Conservation (phyloP, 2,888 invertebrate genomes). For the Aleiodes testaceus region DNA sequence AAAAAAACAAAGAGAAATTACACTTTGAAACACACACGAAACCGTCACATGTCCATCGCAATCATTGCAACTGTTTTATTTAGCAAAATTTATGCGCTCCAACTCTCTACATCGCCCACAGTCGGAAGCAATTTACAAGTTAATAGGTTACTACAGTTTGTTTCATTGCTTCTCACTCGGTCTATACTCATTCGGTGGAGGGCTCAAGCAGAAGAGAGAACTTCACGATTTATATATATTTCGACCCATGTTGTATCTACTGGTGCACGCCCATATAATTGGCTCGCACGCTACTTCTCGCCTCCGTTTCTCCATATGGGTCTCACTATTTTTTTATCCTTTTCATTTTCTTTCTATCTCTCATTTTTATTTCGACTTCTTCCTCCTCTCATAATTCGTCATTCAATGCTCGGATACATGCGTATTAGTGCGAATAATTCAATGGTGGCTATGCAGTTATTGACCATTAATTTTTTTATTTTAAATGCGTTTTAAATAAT, state of each 20-base stretch:
- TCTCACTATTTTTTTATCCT: conserved; percentile 11
- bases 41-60: conserved; percentile 33
- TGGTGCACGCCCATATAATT: conserved; percentile 60
- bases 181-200: conserved; percentile 14
- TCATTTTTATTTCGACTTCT: background rate
- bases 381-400: too few relatives aligned
- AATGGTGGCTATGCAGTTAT: too few relatives aligned
- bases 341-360: background rate
- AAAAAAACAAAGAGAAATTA: background rate
- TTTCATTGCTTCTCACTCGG: conserved; percentile 56
- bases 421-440: too few relatives aligned
- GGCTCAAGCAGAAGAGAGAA: conserved; percentile 25
- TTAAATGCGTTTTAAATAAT: too few relatives aligned
- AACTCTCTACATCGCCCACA: conserved; percentile 56
- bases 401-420: too few relatives aligned
- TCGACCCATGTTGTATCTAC: conserved; percentile 42
- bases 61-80: conserved; percentile 45
- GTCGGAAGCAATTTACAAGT: conserved; percentile 73
- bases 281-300: conserved; percentile 53
- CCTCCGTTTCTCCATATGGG: conserved; percentile 49
- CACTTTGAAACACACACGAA: conserved; percentile 1
- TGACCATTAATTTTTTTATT: too few relatives aligned
- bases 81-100: conserved; percentile 62
- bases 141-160: conserved; percentile 69
- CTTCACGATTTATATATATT: conserved; percentile 21